Conservation (phyloP, 2,888 invertebrate genomes). For the Ophion costatus region DNA sequence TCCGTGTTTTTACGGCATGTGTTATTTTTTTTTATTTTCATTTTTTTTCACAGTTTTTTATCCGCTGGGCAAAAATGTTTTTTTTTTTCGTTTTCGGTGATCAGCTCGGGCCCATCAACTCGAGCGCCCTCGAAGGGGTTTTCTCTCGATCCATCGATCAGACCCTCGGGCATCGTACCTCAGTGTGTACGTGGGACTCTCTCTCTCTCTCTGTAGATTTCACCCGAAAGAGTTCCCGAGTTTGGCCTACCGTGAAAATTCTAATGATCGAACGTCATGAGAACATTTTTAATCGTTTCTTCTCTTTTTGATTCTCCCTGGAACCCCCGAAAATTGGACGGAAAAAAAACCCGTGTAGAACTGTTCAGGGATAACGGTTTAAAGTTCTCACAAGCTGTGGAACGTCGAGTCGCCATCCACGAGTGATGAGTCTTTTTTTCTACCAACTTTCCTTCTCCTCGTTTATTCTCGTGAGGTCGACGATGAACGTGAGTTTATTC, state of each 20-base stretch:
- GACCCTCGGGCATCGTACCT: conserved; percentile 49
- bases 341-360: conserved; percentile 37
- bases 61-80: conserved; percentile 38
- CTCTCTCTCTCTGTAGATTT: conserved; percentile 28
- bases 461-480: not conserved
- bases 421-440: conserved; percentile 29
- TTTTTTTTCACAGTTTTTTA: conserved; percentile 30
- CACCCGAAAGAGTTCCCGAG: conserved; percentile 78
- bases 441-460: conserved; percentile 4
- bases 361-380: conserved; percentile 60
- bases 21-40: conserved; percentile 1
- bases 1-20: conserved; percentile 45
- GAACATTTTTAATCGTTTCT: conserved; percentile 81
- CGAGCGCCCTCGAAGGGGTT: conserved; percentile 75
- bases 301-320: conserved; percentile 64
- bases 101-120: conserved; percentile 53
- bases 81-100: conserved; percentile 55
- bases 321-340: conserved; percentile 48
- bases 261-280: conserved; percentile 82
- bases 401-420: not conserved
- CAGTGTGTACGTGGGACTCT: conserved; percentile 20
- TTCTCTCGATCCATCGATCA: conserved; percentile 79
- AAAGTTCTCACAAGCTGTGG: conserved; percentile 59
- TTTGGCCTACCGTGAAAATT: conserved; percentile 78
- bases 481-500: not conserved